These are phyloP conservation scores for Eunapius fragilis DNA, from an alignment of 37 sponge, comb jelly and placozoan genomes.

Conservation along the genomic window DNA sequence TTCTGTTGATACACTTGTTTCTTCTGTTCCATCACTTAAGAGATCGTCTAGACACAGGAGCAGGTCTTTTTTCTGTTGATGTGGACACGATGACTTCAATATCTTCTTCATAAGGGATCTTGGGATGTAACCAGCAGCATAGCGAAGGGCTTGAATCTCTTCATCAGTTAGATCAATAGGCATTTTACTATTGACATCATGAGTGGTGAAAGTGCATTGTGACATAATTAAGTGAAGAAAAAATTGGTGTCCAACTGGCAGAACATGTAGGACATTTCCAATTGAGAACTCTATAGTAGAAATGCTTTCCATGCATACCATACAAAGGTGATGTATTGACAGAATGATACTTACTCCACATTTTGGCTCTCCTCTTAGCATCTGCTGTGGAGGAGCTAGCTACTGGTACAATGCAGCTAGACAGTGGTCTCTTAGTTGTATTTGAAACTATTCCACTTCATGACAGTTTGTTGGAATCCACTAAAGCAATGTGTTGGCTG, in stretches of 20 bases:
- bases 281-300: not conserved
- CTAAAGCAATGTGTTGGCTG: not conserved
- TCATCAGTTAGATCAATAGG: too few species aligned
- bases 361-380: not conserved
- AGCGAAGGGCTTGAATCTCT: conserved; percentile 11
- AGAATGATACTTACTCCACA: conserved; percentile 8
- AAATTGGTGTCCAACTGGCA: conserved; percentile 6
- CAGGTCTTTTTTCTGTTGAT: conserved; percentile 13
- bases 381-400: not conserved
- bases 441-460: conserved; percentile 3
- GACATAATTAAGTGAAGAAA: not conserved
- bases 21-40: conserved; percentile 19
- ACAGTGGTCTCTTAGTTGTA: not conserved
- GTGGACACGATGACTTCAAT: not conserved
- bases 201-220: not conserved
- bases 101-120: conserved; percentile 22
- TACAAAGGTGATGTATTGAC: conserved; percentile 2
- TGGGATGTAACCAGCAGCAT: conserved; percentile 37
- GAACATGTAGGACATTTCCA: not conserved
- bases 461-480: conserved; percentile 13
- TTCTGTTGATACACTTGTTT: conserved; percentile 1
- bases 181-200: not conserved
- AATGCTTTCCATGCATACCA: not conserved
- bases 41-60: conserved; percentile 17
- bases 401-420: not conserved